Conservation (phyloP, 2,797 vertebrate species). For the Anguilla anguilla region DNA sequence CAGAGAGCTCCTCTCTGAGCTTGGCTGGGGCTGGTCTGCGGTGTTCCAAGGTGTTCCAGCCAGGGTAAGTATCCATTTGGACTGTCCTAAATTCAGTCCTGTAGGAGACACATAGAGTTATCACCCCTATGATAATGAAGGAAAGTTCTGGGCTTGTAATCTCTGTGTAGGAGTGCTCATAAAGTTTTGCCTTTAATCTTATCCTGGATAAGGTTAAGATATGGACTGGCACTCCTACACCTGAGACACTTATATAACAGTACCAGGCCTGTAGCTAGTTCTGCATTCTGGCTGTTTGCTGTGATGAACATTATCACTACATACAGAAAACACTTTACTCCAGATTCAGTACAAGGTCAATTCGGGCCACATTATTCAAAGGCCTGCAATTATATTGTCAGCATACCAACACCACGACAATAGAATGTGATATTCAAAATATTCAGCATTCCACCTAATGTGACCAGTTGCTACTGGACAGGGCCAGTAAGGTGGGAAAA, state of each 20-base stretch:
- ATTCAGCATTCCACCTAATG: neutral
- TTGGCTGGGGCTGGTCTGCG: conserved; percentile 23
- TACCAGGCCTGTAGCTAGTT: too few relatives aligned
- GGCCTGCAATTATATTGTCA: neutral
- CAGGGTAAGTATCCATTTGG: conserved; percentile 64
- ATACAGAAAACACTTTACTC: neutral
- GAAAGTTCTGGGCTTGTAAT: neutral
- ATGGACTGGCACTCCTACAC: too few relatives aligned
- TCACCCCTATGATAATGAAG: neutral
- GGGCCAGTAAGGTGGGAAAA: neutral
- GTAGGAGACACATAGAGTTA: conserved; percentile 15
- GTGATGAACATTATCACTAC: too few relatives aligned
- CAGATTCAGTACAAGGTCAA: neutral
- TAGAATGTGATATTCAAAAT: neutral
- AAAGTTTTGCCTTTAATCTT: neutral
- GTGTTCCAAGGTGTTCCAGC: conserved; percentile 59
- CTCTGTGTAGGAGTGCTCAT: neutral
- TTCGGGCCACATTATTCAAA: neutral
- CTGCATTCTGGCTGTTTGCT: too few relatives aligned
- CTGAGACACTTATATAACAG: too few relatives aligned
- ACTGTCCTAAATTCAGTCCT: conserved; percentile 70
- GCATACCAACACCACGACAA: neutral
- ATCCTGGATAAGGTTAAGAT: neutral
- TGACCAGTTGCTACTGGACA: neutral
- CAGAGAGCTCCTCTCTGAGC: conserved; percentile 35